Base-by-base conservation (phyloP, 92 coral and sea anemone genomes). In the Palythoa heliodiscus region DNA sequence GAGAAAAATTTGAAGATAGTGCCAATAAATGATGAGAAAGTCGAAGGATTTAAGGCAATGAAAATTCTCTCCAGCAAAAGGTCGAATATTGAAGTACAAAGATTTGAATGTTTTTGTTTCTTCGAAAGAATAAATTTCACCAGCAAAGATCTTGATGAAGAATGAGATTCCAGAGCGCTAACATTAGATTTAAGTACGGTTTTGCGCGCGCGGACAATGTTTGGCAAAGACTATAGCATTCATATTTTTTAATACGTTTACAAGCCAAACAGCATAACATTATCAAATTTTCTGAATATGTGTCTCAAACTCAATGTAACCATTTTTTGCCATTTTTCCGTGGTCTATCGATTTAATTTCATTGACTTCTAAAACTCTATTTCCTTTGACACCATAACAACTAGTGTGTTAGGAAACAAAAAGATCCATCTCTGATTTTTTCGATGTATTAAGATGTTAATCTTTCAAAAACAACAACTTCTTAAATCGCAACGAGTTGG, bases 11-110 rank as follows among this genome's bases (percentile, higher is more conserved):
- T 25, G 75, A 71, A 85, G 90, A 91, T 93, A 91, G 70, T 83
- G 92, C 93, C 95, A 93, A 93, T 93, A 91, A 83, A 69, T 25
- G n/a, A 43, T 35, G 55, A n/a, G 48, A 11, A 73, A 54, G 39
- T 47, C 14, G 40, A 23, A 11, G n/a, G 24, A 52, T 19, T 29
- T 61, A 47, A 23, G 14, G 19, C 68, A 64, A 16, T n/a, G 7
- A 40, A 43, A 8, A 12, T 6, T 38, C 67, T 25, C 52, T 48
- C 52, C 63, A 54, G 88, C 20, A 74, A 29, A 23, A 0, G 22
- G 70, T 53, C 39, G 23, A 43, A 38, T 29, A 57, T 23, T 23
- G 71, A 35, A 17, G 11, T 11, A 39, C 25, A 54, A 57, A 72
- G 61, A 75, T 9, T 63, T 82, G 24, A 61, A 11, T 64, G 80